Conservation (phyloP, 2,113 vertebrate species). For the Clinocottus analis region DNA sequence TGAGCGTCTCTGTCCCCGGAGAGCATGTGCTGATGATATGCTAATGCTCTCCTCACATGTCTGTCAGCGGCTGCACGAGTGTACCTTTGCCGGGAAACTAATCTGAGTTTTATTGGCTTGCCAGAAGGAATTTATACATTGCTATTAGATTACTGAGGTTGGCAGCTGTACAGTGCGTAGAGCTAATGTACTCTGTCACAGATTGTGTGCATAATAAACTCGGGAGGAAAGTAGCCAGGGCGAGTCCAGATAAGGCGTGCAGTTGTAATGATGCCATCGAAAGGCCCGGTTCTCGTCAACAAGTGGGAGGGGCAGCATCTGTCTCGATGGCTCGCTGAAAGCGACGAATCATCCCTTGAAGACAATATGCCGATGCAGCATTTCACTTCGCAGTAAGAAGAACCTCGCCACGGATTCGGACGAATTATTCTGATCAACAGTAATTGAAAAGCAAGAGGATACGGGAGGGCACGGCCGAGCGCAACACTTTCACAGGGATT, state of each 20-base stretch:
- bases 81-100: conserved; percentile 78
- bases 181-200: conserved; percentile 82
- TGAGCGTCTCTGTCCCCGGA: conserved; percentile 47
- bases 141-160: conserved; percentile 76
- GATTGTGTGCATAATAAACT: conserved; percentile 83
- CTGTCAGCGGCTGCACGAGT: conserved; percentile 73
- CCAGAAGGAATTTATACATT: conserved; percentile 82
- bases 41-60: conserved; percentile 74
- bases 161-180: conserved; percentile 78
- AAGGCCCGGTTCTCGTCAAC: conserved; percentile 37
- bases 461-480: neutral
- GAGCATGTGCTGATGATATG: conserved; percentile 70
- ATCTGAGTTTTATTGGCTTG: conserved; percentile 83
- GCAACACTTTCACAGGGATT: neutral
- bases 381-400: conserved; percentile 11
- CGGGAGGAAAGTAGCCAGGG: conserved; percentile 68
- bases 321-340: conserved; percentile 18
- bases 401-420: conserved; percentile 13
- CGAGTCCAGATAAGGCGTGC: conserved; percentile 50
- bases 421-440: conserved; percentile 37
- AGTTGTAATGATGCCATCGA: conserved; percentile 54
- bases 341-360: conserved; percentile 39
- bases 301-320: conserved; percentile 39
- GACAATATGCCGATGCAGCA: conserved; percentile 31
- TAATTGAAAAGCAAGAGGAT: conserved; percentile 23